Conservation (phyloP, 2,888 invertebrate genomes). For the Xanthia togata region DNA sequence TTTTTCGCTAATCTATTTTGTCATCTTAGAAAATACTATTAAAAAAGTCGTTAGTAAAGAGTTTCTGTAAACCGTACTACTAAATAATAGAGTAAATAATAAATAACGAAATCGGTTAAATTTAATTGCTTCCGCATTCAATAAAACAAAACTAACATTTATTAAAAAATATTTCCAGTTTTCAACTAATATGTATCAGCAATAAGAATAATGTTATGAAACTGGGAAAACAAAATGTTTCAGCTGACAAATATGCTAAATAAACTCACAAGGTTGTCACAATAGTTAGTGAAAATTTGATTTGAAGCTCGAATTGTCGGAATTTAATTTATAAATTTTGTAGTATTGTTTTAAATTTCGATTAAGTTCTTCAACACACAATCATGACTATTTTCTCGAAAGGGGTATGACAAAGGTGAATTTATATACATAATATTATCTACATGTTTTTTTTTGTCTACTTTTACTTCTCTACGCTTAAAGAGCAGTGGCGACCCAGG, state of each 20-base stretch:
- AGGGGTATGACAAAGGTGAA: too few relatives aligned
- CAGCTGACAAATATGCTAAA: neutral
- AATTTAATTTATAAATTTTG: neutral
- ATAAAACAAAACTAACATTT: neutral
- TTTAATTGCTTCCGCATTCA: too few relatives aligned
- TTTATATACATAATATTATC: too few relatives aligned
- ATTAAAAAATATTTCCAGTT: neutral
- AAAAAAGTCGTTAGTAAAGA: too few relatives aligned
- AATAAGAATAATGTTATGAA: neutral
- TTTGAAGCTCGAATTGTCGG: neutral
- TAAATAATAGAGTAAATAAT: too few relatives aligned
- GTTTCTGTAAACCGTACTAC: neutral
- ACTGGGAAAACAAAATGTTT: neutral
- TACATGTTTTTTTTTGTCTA: too few relatives aligned
- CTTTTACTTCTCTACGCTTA: too few relatives aligned
- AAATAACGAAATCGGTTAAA: too few relatives aligned
- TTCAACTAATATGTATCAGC: neutral
- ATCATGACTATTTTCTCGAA: too few relatives aligned
- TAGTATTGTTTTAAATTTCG: slow-evolving; percentile 9
- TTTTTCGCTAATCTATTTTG: neutral
- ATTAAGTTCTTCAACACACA: too few relatives aligned
- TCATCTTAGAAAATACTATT: too few relatives aligned
- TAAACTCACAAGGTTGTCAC: neutral
- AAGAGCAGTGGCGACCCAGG: too few relatives aligned
- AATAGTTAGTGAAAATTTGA: neutral